phyloP scores from a whole-genome alignment of 2,113 vertebrate genomes.

The Odobenus rosmarus region DNA sequence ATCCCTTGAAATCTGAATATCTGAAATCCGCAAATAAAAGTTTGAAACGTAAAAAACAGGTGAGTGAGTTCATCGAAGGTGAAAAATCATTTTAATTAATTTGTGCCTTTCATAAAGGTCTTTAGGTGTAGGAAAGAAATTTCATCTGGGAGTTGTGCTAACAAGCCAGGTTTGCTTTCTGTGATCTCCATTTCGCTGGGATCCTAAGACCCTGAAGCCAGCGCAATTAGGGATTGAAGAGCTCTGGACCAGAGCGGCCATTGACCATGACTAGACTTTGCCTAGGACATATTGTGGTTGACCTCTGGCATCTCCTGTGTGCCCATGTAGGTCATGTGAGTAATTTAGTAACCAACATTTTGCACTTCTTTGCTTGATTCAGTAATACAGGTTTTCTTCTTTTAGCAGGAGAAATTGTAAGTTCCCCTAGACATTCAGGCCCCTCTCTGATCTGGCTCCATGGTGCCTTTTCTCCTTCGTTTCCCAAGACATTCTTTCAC shows the following conservation, averaged over 20 bases:
- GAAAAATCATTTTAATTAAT: not conserved
- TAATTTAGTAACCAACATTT: not conserved
- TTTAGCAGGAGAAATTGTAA: not conserved
- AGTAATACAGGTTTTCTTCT: not conserved
- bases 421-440: not conserved
- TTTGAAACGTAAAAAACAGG: conserved; percentile 4
- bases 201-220: not conserved
- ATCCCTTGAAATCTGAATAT: not conserved
- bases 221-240: not conserved
- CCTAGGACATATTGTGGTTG: not conserved
- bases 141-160: not conserved
- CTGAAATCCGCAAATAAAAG: conserved; percentile 25
- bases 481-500: not conserved
- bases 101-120: not conserved
- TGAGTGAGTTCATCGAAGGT: not conserved
- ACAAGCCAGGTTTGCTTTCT: not conserved
- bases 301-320: not conserved
- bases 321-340: not conserved
- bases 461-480: not conserved
- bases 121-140: not conserved
- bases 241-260: not conserved
- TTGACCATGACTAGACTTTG: not conserved
- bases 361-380: not conserved
- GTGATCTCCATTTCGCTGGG: not conserved
- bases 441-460: not conserved